Evolutionary conservation across 2,113 vertebrate genomes (phyloP), one percentile per base, ranked within the genome.

Genomic region (Aptenodytes patagonicus): DNA sequence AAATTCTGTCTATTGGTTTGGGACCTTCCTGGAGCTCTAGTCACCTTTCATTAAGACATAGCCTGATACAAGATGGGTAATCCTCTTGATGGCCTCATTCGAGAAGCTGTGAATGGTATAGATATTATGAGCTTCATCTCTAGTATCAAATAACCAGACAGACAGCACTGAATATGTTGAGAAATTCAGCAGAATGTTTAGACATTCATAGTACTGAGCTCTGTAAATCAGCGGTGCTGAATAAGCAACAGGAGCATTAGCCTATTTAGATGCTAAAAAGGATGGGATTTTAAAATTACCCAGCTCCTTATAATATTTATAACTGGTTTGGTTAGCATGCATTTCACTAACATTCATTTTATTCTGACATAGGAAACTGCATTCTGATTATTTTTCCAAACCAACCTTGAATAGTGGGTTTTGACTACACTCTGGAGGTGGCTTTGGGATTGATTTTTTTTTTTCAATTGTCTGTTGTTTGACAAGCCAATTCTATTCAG

Each of bases 221-320:
- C 94, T 69, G 26, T 80, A 97, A 95, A 94, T 95, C 97, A 93
- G 51, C 54, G 69, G 22, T 96, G 94, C 96, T 96, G 95, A 96
- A 96, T 96, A 95, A 97, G 95, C 96, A 96, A 83, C 75, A 83
- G 94, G 75, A 84, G 82, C 78, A 96, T 96, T 97, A 96, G 70
- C 51, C 93, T 96, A 91, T 94, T 96, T 95, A 93, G 95, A 95
- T 95, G 87, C 91, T 93, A 91, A 96, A 93, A 95, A 62, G 93
- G 76, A 90, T 88, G 87, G 85, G 84, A 60, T 94, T 96, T 96
- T 95, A 60, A 97, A 95, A 91, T 91, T 91, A 93, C 83, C 54
- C 71, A 54, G 81, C 68, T 93, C 84, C 78, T 93, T 82, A 73
- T 70, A 88, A 94, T 80, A 96, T 93, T 94, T 95, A 73, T 94